These are phyloP conservation scores for Agriopis aurantiaria DNA, from an alignment of 2,888 invertebrate species.

Conservation along the genomic window DNA sequence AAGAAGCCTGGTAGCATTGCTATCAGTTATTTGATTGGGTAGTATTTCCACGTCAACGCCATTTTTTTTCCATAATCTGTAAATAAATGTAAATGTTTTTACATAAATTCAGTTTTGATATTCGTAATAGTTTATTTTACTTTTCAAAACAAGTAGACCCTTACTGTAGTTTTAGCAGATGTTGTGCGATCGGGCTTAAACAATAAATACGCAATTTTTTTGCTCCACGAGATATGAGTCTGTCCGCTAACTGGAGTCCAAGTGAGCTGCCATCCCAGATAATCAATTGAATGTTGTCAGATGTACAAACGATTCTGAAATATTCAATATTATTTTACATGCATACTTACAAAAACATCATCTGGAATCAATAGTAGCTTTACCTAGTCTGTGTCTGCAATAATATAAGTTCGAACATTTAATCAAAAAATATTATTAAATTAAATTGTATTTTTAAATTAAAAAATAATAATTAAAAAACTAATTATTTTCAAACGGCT, in stretches of 20 bases:
- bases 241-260: too few species aligned
- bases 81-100: background rate
- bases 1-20: background rate
- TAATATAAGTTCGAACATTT: too few species aligned
- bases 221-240: too few species aligned
- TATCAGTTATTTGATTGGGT: background rate
- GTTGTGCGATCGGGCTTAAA: background rate
- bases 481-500: too few species aligned
- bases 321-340: background rate
- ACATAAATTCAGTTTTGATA: too few species aligned
- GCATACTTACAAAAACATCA: background rate
- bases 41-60: conserved; percentile 22
- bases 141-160: background rate
- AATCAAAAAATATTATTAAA: too few species aligned
- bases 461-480: too few species aligned
- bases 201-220: too few species aligned
- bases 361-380: too few species aligned
- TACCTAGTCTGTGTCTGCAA: too few species aligned
- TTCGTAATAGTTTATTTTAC: background rate
- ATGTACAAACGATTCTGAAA: conserved; percentile 47
- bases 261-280: too few species aligned
- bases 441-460: too few species aligned
- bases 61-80: conserved; percentile 22
- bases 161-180: conserved; percentile 21
- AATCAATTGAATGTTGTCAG: conserved; percentile 21